Evolutionary conservation across 2,113 vertebrate species (phyloP).

Genomic region (Dipodomys stephensi): DNA sequence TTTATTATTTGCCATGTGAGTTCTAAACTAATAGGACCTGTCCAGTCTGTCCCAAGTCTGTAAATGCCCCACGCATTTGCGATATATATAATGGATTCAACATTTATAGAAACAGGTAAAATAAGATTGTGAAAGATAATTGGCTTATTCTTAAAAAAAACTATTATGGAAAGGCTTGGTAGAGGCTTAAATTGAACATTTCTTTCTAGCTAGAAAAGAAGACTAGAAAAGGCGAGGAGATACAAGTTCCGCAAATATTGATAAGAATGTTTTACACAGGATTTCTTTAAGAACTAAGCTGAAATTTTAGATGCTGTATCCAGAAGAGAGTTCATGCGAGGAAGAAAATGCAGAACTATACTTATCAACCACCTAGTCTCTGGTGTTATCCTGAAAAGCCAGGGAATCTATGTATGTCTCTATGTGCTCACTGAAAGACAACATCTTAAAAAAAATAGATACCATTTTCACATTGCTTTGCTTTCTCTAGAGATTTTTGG

Average conservation of each 20-base stretch:
- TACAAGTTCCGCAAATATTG: background rate
- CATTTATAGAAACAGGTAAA: background rate
- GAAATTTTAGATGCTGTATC: background rate
- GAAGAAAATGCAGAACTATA: background rate
- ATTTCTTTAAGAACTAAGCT: conserved; percentile 14
- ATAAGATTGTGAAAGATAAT: background rate
- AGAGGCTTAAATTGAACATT: background rate
- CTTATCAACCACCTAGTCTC: background rate
- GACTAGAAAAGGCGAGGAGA: background rate
- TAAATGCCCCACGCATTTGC: background rate
- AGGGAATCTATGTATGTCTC: background rate
- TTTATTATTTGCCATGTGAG: background rate
- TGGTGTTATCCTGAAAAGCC: background rate
- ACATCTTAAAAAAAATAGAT: background rate
- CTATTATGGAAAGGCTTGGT: conserved; percentile 12
- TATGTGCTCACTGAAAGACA: background rate
- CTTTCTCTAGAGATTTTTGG: background rate
- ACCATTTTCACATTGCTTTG: background rate
- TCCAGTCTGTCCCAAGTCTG: background rate
- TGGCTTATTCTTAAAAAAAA: background rate
- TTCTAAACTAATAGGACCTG: background rate
- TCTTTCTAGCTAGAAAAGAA: background rate
- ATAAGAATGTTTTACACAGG: background rate
- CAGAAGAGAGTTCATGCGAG: background rate
- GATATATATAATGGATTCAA: background rate